phyloP scores from a whole-genome alignment of 2,113 vertebrate species.

The Pitta sordida region DNA sequence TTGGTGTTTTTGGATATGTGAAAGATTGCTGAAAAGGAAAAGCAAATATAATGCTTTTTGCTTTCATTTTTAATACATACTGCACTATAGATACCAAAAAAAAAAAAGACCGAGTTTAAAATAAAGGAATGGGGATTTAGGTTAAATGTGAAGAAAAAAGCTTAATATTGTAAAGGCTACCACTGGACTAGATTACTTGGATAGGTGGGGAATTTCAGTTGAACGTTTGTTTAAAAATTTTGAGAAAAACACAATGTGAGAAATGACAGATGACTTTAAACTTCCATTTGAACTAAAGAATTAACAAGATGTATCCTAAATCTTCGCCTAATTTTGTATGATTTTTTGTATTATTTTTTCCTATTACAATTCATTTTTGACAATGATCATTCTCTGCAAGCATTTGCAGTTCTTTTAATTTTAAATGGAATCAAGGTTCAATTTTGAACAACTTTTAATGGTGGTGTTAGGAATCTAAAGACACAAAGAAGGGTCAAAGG shows the following conservation, averaged over 20 bases:
- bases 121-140: neutral
- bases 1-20: neutral
- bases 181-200: neutral
- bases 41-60: neutral
- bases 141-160: neutral
- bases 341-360: neutral
- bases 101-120: neutral
- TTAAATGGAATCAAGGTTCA: neutral
- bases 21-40: neutral
- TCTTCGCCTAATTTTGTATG: neutral
- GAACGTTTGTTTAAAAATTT: neutral
- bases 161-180: neutral
- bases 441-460: neutral
- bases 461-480: neutral
- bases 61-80: accelerated
- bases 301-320: neutral
- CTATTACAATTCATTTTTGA: neutral
- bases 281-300: neutral
- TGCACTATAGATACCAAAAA: neutral
- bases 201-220: neutral
- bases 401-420: neutral
- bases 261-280: neutral
- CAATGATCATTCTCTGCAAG: neutral
- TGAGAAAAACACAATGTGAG: neutral
- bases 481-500: neutral